Evolutionary conservation across 2,888 invertebrate genomes (phyloP), one percentile per base, ranked within the genome.

Genomic region (Phrixothrix hirtus): DNA sequence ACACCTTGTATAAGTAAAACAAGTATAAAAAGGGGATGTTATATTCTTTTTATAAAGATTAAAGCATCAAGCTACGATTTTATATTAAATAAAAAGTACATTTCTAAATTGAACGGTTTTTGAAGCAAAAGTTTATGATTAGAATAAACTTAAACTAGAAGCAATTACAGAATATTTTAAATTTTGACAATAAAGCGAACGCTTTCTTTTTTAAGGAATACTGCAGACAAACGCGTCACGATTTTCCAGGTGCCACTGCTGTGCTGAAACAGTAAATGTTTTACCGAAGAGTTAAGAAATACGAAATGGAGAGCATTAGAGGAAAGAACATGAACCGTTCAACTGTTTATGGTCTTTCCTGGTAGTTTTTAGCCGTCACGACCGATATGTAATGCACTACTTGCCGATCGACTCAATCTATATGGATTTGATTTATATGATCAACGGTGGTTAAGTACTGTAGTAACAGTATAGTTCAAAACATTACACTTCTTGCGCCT

Each of bases 331-430:
- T 62, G 62, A 57, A 57, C 59, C 43, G 51, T 57, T 39, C 53
- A 57, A 47, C 59, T 60, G 60, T 64, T 64, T 64, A 64, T 65
- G 57, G 64, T 60, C 65, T 68, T 69, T 68, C 70, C 70, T 69
- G 68, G 69, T 72, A 69, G 70, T 71, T 71, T 70, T 67, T 62
- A 70, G 60, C 55, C 65, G 67, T 71, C 72, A 71, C 72, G 71
- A 72, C 68, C 69, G 66, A 67, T 71, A 68, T 70, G 71, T 72
- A 68, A 62, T 68, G 69, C 69, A 70, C 68, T 67, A 70, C 70
- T 70, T 70, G 68, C 69, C 67, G 68, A 68, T 71, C 71, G 62
- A 66, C 66, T 64, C 61, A 61, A 62, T 68, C 68, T 66, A 68
- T 68, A 62, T 65, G 64, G 56, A 61, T 65, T 64, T 73, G 71